Conservation (phyloP, 2,113 vertebrate species). For the Ageneiosus marmoratus region DNA sequence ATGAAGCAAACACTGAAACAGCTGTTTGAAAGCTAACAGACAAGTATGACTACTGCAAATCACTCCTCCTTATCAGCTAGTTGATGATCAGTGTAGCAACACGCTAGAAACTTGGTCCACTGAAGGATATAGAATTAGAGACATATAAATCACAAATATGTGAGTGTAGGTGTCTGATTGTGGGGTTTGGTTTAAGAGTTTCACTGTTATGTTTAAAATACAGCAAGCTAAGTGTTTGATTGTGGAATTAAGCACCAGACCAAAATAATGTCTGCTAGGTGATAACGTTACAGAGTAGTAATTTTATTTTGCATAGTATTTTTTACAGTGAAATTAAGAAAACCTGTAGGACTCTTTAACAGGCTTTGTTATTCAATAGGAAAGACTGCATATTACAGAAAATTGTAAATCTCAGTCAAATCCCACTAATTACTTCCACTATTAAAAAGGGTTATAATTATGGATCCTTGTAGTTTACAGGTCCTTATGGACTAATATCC, state of each 20-base stretch:
- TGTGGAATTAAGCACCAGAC: neutral
- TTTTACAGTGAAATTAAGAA: neutral
- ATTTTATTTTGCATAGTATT: neutral
- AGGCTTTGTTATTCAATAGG: neutral
- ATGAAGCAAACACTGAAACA: neutral
- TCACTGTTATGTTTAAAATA: neutral
- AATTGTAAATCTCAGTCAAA: neutral
- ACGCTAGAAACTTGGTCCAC: neutral
- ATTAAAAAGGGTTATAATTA: slow-evolving; percentile 35
- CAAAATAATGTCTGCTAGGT: slow-evolving; percentile 11
- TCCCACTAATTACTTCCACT: neutral
- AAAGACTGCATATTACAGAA: neutral
- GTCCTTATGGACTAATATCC: slow-evolving; percentile 33
- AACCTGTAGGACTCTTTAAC: neutral
- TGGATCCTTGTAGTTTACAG: slow-evolving; percentile 12
- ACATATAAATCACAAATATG: neutral
- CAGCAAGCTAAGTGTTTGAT: neutral
- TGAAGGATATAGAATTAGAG: neutral
- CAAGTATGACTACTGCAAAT: neutral
- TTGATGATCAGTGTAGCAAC: neutral
- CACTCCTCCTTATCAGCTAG: neutral
- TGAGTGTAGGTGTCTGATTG: neutral
- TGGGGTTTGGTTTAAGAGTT: neutral
- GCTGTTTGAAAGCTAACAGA: neutral
- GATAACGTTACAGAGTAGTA: neutral